Conservation (phyloP, 2,888 invertebrate species). For the Lycaena phlaeas region DNA sequence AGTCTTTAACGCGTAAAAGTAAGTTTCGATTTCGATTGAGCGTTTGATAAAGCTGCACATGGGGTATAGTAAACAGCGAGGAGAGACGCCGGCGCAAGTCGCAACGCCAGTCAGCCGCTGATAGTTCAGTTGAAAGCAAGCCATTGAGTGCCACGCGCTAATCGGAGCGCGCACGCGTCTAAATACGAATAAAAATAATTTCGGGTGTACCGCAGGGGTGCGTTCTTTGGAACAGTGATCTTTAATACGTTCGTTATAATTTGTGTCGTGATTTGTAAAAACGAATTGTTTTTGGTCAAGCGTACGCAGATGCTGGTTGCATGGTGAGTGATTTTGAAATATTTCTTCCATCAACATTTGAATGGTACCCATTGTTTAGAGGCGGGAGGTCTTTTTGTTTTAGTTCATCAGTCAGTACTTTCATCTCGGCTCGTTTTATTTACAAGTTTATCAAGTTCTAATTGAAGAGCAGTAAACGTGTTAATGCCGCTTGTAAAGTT, state of each 20-base stretch:
- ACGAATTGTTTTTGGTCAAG: slow-evolving; percentile 40
- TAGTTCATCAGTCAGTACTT: slow-evolving; percentile 36
- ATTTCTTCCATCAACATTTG: slow-evolving; percentile 37
- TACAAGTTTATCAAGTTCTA: slow-evolving; percentile 48
- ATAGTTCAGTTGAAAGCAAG: slow-evolving; percentile 44
- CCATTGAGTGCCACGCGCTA: slow-evolving; percentile 48
- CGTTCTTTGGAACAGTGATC: slow-evolving; percentile 42
- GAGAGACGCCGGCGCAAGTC: slow-evolving; percentile 47
- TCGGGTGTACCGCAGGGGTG: slow-evolving; percentile 46
- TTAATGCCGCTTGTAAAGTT: slow-evolving; percentile 41
- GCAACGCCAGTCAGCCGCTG: slow-evolving; percentile 38
- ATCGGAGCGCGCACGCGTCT: slow-evolving; percentile 43
- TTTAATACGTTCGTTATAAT: slow-evolving; percentile 24
- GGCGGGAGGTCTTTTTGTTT: slow-evolving; percentile 39
- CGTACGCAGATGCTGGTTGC: slow-evolving; percentile 49
- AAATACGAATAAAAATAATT: slow-evolving; percentile 41
- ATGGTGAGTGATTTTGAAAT: slow-evolving; percentile 61
- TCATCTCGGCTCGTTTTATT: slow-evolving; percentile 44
- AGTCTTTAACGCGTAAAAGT: slow-evolving; percentile 7
- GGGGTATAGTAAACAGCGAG: slow-evolving; percentile 60
- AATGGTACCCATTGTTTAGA: slow-evolving; percentile 57
- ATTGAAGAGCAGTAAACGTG: slow-evolving; percentile 50
- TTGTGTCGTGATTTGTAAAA: slow-evolving; percentile 31
- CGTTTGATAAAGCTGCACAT: slow-evolving; percentile 50
- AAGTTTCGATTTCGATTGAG: slow-evolving; percentile 31